Conservation (phyloP, 2,797 vertebrate genomes). For the Aviceda leuphotes region DNA sequence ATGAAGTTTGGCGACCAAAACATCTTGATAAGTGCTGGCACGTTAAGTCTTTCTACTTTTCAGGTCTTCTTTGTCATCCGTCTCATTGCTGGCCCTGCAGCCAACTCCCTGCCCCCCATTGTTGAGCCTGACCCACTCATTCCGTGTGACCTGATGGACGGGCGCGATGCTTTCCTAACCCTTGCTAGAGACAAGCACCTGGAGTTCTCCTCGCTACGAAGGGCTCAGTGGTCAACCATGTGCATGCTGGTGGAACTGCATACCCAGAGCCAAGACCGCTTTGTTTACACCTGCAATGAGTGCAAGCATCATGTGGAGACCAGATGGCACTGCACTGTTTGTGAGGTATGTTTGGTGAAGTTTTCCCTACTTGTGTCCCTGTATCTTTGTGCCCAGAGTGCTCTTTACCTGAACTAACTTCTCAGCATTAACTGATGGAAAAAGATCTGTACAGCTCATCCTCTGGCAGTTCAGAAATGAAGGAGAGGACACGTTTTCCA, state of each 20-base stretch:
- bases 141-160: constrained; percentile 97
- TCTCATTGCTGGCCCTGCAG: constrained; percentile 90
- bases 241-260: constrained; percentile 98
- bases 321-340: constrained; percentile 96
- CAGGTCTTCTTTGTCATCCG: constrained; percentile 99
- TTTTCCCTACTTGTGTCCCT: background rate
- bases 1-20: background rate
- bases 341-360: constrained; percentile 82
- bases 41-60: background rate
- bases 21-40: background rate
- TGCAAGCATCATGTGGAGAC: constrained; percentile 98
- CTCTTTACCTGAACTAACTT: background rate
- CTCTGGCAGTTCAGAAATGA: background rate
- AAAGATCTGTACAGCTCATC: background rate
- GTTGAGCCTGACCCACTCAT: constrained; percentile 88
- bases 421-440: background rate
- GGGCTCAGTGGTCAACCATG: constrained; percentile 97
- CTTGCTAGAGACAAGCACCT: constrained; percentile 95
- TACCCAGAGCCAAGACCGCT: constrained; percentile 97
- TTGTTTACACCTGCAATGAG: constrained; percentile 98
- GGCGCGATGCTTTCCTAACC: constrained; percentile 95
- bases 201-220: constrained; percentile 94
- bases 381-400: background rate
- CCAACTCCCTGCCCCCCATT: constrained; percentile 94
- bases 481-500: background rate